phyloP scores from a whole-genome alignment of 2,113 vertebrate genomes.

The Lophotis ruficrista region DNA sequence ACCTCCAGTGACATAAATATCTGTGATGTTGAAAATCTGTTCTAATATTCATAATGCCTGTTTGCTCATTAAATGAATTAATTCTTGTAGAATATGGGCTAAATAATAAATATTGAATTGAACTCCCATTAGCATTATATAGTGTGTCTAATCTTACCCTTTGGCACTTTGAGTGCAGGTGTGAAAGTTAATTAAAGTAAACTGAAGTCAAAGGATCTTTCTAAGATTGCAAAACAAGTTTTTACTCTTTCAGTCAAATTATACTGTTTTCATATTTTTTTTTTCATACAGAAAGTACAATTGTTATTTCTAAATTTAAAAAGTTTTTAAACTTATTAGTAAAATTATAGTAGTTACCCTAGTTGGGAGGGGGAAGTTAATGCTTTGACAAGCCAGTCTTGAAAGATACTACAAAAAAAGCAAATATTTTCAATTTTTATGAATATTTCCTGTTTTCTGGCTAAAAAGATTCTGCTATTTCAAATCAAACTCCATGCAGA shows the following conservation, averaged over 20 bases:
- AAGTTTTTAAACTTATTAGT: background rate
- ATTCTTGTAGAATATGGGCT: background rate
- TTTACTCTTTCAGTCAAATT: background rate
- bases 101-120: background rate
- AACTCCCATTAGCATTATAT: background rate
- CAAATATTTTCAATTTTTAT: background rate
- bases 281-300: background rate
- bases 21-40: background rate
- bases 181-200: background rate
- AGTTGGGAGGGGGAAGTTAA: accelerated
- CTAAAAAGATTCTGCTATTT: background rate
- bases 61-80: background rate
- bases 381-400: background rate
- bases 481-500: background rate
- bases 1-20: background rate
- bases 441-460: background rate
- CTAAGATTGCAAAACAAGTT: background rate
- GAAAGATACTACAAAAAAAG: background rate
- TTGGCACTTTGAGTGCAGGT: background rate
- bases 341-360: background rate
- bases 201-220: background rate
- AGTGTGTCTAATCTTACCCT: background rate
- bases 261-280: background rate
- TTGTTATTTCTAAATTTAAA: background rate
- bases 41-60: background rate